Evolutionary conservation across 2,888 invertebrate genomes (phyloP), one percentile per base, ranked within the genome.

Genomic region (Catocala nupta): DNA sequence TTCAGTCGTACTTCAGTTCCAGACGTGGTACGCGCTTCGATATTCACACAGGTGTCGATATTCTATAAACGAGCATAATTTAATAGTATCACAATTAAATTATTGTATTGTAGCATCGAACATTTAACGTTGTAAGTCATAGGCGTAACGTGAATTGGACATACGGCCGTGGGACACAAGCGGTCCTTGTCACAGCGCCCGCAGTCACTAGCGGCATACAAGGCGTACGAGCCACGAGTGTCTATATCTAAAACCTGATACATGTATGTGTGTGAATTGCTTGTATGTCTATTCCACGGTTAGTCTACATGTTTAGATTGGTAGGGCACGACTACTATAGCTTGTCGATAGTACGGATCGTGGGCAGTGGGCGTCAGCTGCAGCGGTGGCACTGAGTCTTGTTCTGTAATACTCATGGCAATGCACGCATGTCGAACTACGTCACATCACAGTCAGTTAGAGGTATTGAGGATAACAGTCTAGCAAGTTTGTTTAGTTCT

Each of bases 361-460:
- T 78, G 80, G 79, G 73, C 79, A 75, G 72, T 76, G 78, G 70
- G 72, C 70, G 67, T 78, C 75, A 70, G 71, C 67, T 70, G 70
- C 74, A 71, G 62, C 73, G 77, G 58, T 71, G 68, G 70, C 75
- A 73, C 70, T 71, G 73, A 74, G 69, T 82, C 84, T 76, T 74
- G 79, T 84, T 81, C 77, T 85, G 84, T 84, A 90, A 90, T 90
- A 90, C 89, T 90, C 90, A 90, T 79, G 73, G 78, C 82, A 85
- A 86, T 85, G 85, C 86, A 86, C 82, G 81, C 86, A 85, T 82
- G 82, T 84, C 76, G 79, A 83, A 82, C 84, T 90, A 90, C 87
- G 87, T 87, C 84, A 86, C 91, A 91, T 92, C 91, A 92, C 93
- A 92, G 86, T 87, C 86, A 84, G 85, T 81, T 84, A 82, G 83